phyloP scores from a whole-genome alignment of 2,113 vertebrate species.

The Turnix velox region DNA sequence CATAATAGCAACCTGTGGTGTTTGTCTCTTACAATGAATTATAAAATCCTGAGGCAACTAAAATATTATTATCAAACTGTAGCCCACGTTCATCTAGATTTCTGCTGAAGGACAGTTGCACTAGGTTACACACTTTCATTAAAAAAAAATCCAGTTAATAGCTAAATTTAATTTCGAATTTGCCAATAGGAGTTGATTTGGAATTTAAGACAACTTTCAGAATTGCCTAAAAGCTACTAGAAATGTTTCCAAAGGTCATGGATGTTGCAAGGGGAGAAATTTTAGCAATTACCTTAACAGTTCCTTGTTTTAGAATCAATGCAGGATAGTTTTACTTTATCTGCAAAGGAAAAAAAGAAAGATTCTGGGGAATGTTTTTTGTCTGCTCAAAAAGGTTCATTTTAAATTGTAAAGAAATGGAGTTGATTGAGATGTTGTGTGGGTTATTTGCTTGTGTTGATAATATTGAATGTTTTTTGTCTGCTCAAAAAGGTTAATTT shows the following conservation, averaged over 20 bases:
- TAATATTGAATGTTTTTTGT: background rate
- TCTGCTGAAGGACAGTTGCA: background rate
- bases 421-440: background rate
- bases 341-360: background rate
- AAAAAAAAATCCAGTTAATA: background rate
- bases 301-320: background rate
- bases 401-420: background rate
- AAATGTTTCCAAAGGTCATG: background rate
- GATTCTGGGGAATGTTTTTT: background rate
- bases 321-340: background rate
- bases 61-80: background rate
- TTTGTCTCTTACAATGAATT: background rate
- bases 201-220: background rate
- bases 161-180: background rate
- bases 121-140: background rate
- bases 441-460: background rate
- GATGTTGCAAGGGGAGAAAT: background rate
- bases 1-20: background rate
- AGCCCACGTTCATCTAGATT: background rate
- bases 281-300: background rate
- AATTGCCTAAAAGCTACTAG: background rate
- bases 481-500: background rate
- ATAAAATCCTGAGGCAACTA: background rate
- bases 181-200: background rate
- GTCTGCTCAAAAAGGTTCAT: too few species aligned